phyloP scores from a whole-genome alignment of 2,888 invertebrate species.

The Sycophila texana region DNA sequence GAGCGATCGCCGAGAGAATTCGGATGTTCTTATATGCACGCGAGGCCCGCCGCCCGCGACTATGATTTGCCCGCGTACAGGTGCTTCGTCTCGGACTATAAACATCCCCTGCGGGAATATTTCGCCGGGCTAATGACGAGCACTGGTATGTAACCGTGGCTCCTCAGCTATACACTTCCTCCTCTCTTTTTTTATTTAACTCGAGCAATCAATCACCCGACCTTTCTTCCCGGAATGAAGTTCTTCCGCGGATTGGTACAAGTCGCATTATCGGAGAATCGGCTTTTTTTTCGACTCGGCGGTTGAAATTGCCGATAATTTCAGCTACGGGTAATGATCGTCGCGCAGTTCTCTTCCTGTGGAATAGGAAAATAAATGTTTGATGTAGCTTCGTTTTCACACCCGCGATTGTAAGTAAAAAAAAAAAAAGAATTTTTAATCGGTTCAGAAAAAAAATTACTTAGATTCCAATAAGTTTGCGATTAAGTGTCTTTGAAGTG shows the following conservation, averaged over 20 bases:
- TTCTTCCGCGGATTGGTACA: not conserved
- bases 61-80: constrained; percentile 41
- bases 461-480: not conserved
- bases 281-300: not conserved
- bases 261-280: not conserved
- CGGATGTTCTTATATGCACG: constrained; percentile 38
- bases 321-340: not conserved
- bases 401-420: not conserved
- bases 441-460: not conserved
- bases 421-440: not conserved
- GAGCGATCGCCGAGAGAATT: constrained; percentile 4
- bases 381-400: no score
- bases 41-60: constrained; percentile 18
- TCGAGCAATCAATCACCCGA: constrained; percentile 30
- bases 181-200: not conserved
- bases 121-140: constrained; percentile 29
- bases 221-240: constrained; percentile 17
- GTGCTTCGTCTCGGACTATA: not conserved
- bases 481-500: not conserved
- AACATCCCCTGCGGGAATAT: not conserved
- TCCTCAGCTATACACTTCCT: not conserved
- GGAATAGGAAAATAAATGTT: no score
- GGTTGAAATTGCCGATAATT: not conserved
- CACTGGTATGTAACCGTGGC: constrained; percentile 6
- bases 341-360: no score